Conservation (phyloP, 2,113 vertebrate genomes). For the Petaurus breviceps region DNA sequence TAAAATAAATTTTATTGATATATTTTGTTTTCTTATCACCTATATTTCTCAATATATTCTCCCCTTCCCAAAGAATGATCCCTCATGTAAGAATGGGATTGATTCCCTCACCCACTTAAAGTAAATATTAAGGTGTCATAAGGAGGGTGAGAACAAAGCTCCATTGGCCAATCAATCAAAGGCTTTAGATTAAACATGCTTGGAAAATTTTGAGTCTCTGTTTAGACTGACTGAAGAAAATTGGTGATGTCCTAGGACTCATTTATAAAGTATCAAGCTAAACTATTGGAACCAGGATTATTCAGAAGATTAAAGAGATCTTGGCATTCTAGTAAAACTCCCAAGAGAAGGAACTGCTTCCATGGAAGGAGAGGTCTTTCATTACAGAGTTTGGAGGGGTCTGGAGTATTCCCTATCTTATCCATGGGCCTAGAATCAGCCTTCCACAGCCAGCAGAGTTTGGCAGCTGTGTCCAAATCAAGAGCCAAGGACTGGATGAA, state of each 20-base stretch:
- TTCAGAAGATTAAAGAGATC: background rate
- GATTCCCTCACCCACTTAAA: background rate
- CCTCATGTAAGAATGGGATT: background rate
- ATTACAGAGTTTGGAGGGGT: background rate
- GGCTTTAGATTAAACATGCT: background rate
- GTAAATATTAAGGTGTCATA: background rate
- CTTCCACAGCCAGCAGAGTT: background rate
- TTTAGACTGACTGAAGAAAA: background rate
- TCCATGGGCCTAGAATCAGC: background rate
- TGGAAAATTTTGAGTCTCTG: background rate
- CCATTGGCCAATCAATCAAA: background rate
- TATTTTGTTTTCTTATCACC: background rate
- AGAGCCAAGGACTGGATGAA: background rate
- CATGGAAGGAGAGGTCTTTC: background rate
- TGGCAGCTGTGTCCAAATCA: background rate
- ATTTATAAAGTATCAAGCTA: background rate
- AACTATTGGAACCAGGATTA: background rate
- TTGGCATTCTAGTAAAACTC: background rate
- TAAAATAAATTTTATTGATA: background rate
- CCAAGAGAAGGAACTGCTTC: background rate
- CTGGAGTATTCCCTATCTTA: background rate
- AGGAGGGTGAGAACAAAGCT: background rate
- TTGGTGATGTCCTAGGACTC: background rate
- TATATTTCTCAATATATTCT: background rate
- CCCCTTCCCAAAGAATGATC: background rate